A percentile compares a stretch with the other conserved stretches of the same genome.
Evolutionary conservation across 2,113 vertebrate genomes (phyloP).

Genomic region (Solea solea): DNA sequence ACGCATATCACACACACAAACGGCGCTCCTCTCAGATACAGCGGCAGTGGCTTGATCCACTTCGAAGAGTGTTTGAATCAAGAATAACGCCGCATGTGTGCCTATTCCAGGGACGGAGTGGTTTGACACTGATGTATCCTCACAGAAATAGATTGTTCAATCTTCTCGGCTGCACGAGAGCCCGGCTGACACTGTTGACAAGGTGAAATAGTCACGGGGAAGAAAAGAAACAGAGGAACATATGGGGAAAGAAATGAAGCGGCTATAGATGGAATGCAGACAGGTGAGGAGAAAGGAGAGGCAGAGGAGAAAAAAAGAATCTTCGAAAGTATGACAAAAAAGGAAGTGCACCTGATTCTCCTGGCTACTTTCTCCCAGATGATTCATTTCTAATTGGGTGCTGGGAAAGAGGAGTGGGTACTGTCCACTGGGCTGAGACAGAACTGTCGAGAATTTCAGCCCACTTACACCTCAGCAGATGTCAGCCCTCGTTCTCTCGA

Average conservation of each 20-base stretch:
- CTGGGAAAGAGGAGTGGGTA: conserved; percentile 30
- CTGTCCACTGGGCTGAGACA: conserved; percentile 35
- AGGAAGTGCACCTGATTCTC: conserved; percentile 27
- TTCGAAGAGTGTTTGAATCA: conserved; percentile 70
- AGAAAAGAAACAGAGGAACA: conserved; percentile 41
- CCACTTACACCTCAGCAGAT: conserved; percentile 28
- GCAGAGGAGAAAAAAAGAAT: conserved; percentile 8
- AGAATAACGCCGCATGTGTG: conserved; percentile 59
- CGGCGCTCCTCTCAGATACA: conserved; percentile 44
- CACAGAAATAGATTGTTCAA: conserved; percentile 81
- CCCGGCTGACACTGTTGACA: conserved; percentile 71
- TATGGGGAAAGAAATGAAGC: conserved; percentile 15
- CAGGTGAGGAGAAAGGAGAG: conserved; percentile 37
- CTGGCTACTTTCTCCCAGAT: conserved; percentile 11
- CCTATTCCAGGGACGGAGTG: conserved; percentile 60
- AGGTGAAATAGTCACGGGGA: conserved; percentile 57
- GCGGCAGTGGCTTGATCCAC: conserved; percentile 47
- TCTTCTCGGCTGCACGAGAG: conserved; percentile 63
- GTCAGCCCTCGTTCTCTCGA: conserved; percentile 1
- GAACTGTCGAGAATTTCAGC: conserved; percentile 31
- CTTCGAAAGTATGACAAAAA: conserved; percentile 11
- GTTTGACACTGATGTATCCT: conserved; percentile 78
- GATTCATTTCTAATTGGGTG: conserved; percentile 50
- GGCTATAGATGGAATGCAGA: conserved; percentile 26
- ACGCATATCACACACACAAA: neutral